Conservation (phyloP, 2,888 invertebrate species). For the Platynereis dumerilii region DNA sequence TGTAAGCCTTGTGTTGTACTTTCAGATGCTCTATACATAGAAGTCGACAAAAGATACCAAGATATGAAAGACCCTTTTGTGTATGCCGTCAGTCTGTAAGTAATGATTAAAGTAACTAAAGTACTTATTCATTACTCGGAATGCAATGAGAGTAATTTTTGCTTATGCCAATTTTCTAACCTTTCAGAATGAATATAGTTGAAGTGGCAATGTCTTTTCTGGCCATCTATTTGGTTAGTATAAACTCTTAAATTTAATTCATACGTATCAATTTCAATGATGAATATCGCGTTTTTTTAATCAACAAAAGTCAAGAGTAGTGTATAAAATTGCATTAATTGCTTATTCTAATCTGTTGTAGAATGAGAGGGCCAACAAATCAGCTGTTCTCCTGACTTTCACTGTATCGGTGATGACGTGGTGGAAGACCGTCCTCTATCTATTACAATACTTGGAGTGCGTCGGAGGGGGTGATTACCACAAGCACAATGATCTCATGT, state of each 20-base stretch:
- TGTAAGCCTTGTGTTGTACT: too few species aligned
- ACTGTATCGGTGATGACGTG: conserved; percentile 52
- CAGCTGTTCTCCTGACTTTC: conserved; percentile 42
- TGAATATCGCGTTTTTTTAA: too few species aligned
- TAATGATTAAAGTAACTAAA: conserved; percentile 20
- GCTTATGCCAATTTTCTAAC: too few species aligned
- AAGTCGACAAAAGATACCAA: conserved; percentile 45
- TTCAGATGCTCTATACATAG: conserved; percentile 48
- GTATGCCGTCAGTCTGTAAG: conserved; percentile 48
- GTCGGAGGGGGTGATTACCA: conserved; percentile 43
- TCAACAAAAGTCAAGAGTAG: too few species aligned
- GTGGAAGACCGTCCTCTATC: conserved; percentile 54
- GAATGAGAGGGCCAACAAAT: too few species aligned
- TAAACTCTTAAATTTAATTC: not conserved
- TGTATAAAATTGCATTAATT: too few species aligned
- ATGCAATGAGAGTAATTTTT: too few species aligned
- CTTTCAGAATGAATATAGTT: conserved; percentile 44
- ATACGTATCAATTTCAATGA: not conserved
- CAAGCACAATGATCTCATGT: conserved; percentile 37
- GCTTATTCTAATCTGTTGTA: too few species aligned
- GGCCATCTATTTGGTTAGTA: conserved; percentile 43
- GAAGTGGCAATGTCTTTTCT: conserved; percentile 45
- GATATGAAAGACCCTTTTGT: conserved; percentile 44
- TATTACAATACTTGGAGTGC: conserved; percentile 48
- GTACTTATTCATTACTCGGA: too few species aligned